Base-by-base conservation (phyloP, 37 sponge, comb jelly and placozoan species). In the Hormiphora californensis region DNA sequence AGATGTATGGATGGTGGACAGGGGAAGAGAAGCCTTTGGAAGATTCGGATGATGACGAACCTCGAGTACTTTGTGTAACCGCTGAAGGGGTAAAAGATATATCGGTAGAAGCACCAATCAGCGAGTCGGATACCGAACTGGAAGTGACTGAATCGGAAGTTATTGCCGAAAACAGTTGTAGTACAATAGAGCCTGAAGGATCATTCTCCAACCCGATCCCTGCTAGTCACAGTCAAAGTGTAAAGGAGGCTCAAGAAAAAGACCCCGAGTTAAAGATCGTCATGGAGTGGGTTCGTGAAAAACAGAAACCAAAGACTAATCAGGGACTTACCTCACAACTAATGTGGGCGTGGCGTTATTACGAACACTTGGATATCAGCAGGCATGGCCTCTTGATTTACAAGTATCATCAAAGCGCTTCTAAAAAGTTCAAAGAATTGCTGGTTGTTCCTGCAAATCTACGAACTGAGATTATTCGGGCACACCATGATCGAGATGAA, bases 381-480 rank as follows among this genome's bases (percentile, higher is more conserved):
- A 30, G 9, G 4, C 7, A 73, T n/a, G 81, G 81, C 9, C 19
- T 36, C 0, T 21, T 73, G 1, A 43, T 43, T 30, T 73, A 73
- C 23, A 73, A 73, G 38, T 73, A 40, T 36, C 43, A 36, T 21
- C 23, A 25, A 1, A 40, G 28, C 46, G 81, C 28, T 1, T 73
- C 81, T 0, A 73, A 73, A 15, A 73, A 73, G 81, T 73, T 73
- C 44, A 39, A 36, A 3, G 81, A 73, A 41, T 46, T 73, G 28
- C 32, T 73, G 7, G 40, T 43, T 41, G 81, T 73, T 3, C 81
- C 81, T 0, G 2, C 3, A n/a, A 7, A 1, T 19, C 1, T 19
- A 4, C 81, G n/a, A 1, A 36, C 1, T n/a, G 38, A 73, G 1
- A 7, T 73, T 1, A 17, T 73, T 17, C 21, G 23, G 25, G 23